Evolutionary conservation across 2,113 vertebrate genomes (phyloP).

Genomic region (Oophaga pumilio): DNA sequence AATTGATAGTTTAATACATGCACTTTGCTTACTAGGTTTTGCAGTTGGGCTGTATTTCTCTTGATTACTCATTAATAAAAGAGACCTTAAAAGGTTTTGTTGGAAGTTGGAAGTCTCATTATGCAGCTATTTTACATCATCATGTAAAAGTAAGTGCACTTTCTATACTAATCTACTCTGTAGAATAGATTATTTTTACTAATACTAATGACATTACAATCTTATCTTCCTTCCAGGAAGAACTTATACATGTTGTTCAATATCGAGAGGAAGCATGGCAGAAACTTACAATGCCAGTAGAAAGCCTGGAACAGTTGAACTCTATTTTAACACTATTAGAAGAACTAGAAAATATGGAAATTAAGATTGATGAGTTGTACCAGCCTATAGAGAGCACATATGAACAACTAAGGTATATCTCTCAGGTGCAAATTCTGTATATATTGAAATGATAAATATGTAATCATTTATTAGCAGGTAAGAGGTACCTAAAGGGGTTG

Average conservation of each 20-base stretch:
- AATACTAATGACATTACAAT: neutral
- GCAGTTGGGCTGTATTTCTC: slow-evolving; percentile 44
- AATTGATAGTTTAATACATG: neutral
- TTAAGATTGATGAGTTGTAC: slow-evolving; percentile 57
- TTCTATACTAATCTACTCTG: neutral
- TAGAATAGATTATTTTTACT: neutral
- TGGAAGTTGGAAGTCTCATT: slow-evolving; percentile 57
- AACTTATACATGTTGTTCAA: slow-evolving; percentile 31
- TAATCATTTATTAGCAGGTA: no score
- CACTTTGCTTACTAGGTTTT: slow-evolving; percentile 32
- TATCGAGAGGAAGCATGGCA: slow-evolving; percentile 35
- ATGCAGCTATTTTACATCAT: slow-evolving; percentile 54
- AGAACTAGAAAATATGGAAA: slow-evolving; percentile 55
- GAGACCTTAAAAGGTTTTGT: slow-evolving; percentile 54
- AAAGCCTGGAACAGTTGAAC: slow-evolving; percentile 54
- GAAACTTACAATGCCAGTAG: slow-evolving; percentile 46
- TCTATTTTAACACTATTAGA: slow-evolving; percentile 45
- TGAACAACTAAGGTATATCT: slow-evolving; percentile 44
- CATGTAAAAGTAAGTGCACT: slow-evolving; percentile 32
- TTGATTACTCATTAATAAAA: slow-evolving; percentile 48
- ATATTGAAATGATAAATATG: neutral
- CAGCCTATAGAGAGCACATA: slow-evolving; percentile 55
- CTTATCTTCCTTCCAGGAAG: slow-evolving; percentile 27
- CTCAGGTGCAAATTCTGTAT: neutral
- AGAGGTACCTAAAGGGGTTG: no score